These are phyloP conservation scores for Sialia sialis DNA, from an alignment of 2,113 vertebrate genomes.

Conservation along the genomic window DNA sequence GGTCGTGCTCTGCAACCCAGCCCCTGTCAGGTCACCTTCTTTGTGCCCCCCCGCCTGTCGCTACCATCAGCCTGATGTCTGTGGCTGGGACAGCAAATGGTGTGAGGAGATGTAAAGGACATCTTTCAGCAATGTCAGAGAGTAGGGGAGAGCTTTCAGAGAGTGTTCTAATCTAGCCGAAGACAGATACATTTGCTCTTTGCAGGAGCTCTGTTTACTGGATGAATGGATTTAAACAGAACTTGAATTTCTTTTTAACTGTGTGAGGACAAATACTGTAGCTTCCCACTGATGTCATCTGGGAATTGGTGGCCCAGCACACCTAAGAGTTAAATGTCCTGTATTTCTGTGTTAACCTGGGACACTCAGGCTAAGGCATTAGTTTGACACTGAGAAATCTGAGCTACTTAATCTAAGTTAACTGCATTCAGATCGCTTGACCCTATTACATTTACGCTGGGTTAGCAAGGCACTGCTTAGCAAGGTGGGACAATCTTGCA, in stretches of 20 bases:
- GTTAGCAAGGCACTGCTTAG: not conserved
- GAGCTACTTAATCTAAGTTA: not conserved
- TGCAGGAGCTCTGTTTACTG: not conserved
- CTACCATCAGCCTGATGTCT: not conserved
- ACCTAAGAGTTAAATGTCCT: not conserved
- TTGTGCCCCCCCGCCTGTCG: not conserved
- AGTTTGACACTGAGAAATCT: not conserved
- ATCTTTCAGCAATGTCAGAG: not conserved
- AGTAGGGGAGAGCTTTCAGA: not conserved
- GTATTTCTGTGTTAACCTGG: not conserved
- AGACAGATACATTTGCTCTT: not conserved
- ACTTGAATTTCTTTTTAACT: not conserved
- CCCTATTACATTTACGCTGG: not conserved
- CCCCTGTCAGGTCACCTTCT: not conserved
- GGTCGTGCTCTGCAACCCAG: not conserved
- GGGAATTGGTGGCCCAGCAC: not conserved
- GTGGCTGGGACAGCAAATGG: not conserved
- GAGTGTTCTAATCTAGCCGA: not conserved
- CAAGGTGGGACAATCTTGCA: not conserved
- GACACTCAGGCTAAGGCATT: not conserved
- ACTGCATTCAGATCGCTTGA: not conserved
- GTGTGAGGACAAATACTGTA: accelerated
- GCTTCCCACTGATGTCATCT: not conserved
- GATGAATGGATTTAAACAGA: not conserved
- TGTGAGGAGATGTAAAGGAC: not conserved